Evolutionary conservation across 2,888 invertebrate genomes (phyloP), one percentile per base, ranked within the genome.

Genomic region (Herminia tarsipennalis): DNA sequence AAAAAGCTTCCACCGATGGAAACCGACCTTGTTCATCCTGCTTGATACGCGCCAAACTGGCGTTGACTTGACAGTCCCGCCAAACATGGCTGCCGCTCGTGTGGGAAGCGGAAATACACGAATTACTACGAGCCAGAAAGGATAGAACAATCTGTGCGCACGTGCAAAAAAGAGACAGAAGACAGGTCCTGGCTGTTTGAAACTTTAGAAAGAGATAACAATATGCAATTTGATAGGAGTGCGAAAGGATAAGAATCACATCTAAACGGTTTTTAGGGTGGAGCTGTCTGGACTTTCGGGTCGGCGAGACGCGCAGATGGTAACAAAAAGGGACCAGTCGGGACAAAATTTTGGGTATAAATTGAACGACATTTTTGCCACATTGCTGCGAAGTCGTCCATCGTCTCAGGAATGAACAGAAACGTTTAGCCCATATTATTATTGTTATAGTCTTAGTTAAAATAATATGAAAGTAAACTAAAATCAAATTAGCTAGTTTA

Each of bases 231-330:
- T 79, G 80, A 79, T 76, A 70, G 63, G 77, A 66, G 90, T 79
- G 86, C 72, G 86, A 90, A 82, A 74, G 87, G 80, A 79, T 81
- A 83, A 75, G 82, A 83, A 81, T 76, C 74, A 76, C 70, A 73
- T 78, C 80, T 86, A 88, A 89, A 87, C 85, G 80, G 86, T 88
- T 89, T 87, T 88, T 88, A 89, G 91, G 91, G 91, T 90, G 91
- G 91, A 90, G 91, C 86, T 86, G 90, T 89, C 88, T 89, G 88
- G 88, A 87, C 75, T 83, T 81, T 83, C 71, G 83, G 81, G 78
- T 70, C 77, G 81, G 74, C 75, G 76, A 78, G 79, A 76, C 80
- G 81, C 82, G 89, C 90, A 90, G 89, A 90, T 91, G 90, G 83
- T 74, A 84, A 87, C 88, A 89, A 88, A 89, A 90, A 90, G 88